Base-by-base conservation (phyloP, 2,888 invertebrate species). In the Leptinotarsa haldemani region DNA sequence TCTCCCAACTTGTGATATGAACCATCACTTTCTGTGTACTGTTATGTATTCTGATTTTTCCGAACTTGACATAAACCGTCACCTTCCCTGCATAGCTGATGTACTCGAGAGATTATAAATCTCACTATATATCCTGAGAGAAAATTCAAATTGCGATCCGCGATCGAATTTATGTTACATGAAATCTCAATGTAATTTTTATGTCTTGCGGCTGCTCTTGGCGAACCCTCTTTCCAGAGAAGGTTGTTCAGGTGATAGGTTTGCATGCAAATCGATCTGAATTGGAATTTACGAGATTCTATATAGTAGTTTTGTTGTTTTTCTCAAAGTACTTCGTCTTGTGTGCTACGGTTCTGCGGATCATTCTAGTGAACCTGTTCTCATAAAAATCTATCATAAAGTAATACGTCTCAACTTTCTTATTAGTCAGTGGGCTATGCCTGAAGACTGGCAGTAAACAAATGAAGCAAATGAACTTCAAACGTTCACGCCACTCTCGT, bases 91-190 rank as follows among this genome's bases (percentile, higher is more conserved):
- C 61, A 61, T 61, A 30, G 7, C 61, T 40, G n/a, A 50, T 50
- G 12, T 40, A 61, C 13, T 40, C 18, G 40, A 5, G n/a, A 30
- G 40, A 61, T 61, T 30, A 61, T 61, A 61, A 61, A 61, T 61
- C 9, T 25, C n/a, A 40, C 30, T 40, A 16, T 40, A 3, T 61
- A 61, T 61, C 61, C n/a, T 61, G 61, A 9, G 12, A 18, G 40
- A 61, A 61, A 61, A 61, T 61, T 30, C 30, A 40, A 40, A 61
- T 61, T 61, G 61, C 40, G 61, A 30, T n/a, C 18, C 61, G 25
- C 61, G 25, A 61, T 61, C 61, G 30, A 40, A 61, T 61, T 40
- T 40, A 61, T 25, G 40, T 61, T 61, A 61, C 61, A 61, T 61
- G 30, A 40, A 18, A 61, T 61, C 30, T 61, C 40, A 61, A 61